phyloP scores from a whole-genome alignment of 2,113 vertebrate genomes.

The Prolemur simus region DNA sequence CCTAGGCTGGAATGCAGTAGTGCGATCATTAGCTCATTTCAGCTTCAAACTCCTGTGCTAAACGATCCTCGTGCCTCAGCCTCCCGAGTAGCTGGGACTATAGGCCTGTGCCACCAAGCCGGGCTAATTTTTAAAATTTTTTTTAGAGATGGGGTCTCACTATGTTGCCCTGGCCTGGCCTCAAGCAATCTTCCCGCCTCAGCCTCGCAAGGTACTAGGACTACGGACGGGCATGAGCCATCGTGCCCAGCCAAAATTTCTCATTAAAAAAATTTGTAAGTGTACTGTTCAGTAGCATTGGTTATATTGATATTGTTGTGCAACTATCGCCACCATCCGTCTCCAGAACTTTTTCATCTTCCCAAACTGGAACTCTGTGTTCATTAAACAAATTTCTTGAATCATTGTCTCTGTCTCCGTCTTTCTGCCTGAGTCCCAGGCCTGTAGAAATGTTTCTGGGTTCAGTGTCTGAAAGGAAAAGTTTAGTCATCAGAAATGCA shows the following conservation, averaged over 20 bases:
- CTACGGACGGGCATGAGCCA: no score
- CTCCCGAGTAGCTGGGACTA: no score
- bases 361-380: neutral
- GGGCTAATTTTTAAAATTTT: no score
- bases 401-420: neutral
- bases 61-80: no score
- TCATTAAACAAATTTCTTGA: neutral
- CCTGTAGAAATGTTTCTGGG: neutral
- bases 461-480: neutral
- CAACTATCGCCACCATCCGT: fast-evolving
- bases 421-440: neutral
- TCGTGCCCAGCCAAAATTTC: neutral
- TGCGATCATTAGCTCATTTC: no score
- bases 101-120: no score
- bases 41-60: no score
- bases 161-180: no score
- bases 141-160: no score
- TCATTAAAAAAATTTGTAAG: neutral
- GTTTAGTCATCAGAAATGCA: neutral
- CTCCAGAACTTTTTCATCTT: neutral
- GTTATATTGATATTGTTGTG: neutral
- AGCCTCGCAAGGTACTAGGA: no score
- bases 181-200: no score
- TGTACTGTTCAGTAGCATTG: neutral
- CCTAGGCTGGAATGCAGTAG: no score